phyloP scores from a whole-genome alignment of 2,888 invertebrate species.

The Norana najaformis region DNA sequence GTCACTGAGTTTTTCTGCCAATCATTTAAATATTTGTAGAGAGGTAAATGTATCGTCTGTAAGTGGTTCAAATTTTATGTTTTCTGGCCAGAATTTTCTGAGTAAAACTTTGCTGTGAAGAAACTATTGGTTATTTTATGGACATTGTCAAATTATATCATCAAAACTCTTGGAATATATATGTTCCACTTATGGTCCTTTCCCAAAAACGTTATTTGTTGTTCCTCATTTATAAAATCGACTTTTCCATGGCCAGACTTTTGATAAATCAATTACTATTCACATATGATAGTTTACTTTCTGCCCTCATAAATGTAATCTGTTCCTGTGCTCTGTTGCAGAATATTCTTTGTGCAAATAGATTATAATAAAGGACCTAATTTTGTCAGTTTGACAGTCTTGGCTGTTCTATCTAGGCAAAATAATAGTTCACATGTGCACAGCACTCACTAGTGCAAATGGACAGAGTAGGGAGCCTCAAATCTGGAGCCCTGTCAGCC shows the following conservation, averaged over 20 bases:
- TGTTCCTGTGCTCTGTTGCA: neutral
- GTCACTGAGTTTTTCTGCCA: no score
- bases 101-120: neutral
- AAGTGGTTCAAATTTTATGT: neutral
- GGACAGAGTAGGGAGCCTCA: no score
- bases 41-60: neutral
- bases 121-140: neutral
- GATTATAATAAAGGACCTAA: neutral
- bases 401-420: no score
- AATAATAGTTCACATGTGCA: no score
- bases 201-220: no score
- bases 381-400: neutral
- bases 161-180: neutral
- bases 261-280: neutral
- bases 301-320: neutral
- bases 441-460: no score
- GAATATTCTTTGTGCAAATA: neutral
- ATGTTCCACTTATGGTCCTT: no score
- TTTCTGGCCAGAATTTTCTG: neutral
- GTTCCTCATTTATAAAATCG: neutral
- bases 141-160: neutral
- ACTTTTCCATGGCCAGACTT: neutral
- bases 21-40: no score
- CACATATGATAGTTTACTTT: neutral
- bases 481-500: no score